These are phyloP conservation scores for Oncorhynchus nerka DNA, from an alignment of 2,113 vertebrate genomes.

Conservation along the genomic window DNA sequence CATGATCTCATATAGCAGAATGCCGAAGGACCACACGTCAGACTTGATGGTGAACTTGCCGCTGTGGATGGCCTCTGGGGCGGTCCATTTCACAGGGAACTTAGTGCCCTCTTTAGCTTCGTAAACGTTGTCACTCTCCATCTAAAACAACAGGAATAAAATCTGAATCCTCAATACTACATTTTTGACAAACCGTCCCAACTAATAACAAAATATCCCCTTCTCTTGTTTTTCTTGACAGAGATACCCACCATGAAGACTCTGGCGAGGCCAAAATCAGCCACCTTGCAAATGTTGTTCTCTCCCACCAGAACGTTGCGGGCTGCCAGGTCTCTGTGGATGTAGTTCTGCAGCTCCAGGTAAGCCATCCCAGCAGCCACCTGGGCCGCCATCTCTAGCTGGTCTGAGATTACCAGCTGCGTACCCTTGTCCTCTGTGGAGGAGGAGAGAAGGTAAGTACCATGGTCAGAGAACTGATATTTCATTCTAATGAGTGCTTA, in stretches of 20 bases:
- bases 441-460: not conserved
- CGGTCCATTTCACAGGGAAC: constrained; percentile 96
- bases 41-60: constrained; percentile 91
- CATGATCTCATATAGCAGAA: constrained; percentile 93
- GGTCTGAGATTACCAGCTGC: constrained; percentile 64
- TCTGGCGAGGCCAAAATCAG: constrained; percentile 94
- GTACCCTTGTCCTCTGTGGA: constrained; percentile 64
- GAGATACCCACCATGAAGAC: constrained; percentile 85
- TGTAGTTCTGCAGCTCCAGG: constrained; percentile 92
- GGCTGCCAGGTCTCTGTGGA: constrained; percentile 94
- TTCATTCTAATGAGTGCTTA: no score
- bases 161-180: not conserved
- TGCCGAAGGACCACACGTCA: constrained; percentile 97
- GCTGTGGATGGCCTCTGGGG: constrained; percentile 82
- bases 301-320: constrained; percentile 96
- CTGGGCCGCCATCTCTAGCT: constrained; percentile 90
- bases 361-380: constrained; percentile 95
- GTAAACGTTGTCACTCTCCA: constrained; percentile 82
- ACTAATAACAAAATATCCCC: no score
- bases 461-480: no score
- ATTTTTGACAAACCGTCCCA: no score
- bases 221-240: no score
- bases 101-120: constrained; percentile 82
- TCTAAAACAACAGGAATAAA: constrained; percentile 55
- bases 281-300: constrained; percentile 92